Percentiles rank a stretch among this genome's conserved stretches.
These are phyloP conservation scores for Danio jaintianensis DNA, from an alignment of 2,797 vertebrate species.

Conservation along the genomic window DNA sequence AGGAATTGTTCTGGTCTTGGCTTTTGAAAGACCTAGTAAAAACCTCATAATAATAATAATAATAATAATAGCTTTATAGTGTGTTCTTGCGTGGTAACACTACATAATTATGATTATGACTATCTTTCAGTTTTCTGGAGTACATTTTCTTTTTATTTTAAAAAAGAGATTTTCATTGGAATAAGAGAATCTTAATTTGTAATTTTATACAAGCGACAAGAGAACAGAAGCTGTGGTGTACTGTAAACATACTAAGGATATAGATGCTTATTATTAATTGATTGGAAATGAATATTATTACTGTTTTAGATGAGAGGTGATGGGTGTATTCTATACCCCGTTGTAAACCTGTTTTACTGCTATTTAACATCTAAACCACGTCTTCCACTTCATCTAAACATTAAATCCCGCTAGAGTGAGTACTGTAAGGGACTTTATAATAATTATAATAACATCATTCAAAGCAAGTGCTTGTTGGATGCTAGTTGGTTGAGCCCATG, in stretches of 20 bases:
- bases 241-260: neutral
- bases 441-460: neutral
- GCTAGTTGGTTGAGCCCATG: neutral
- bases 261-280: neutral
- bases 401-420: neutral
- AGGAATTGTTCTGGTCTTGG: neutral
- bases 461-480: neutral
- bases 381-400: neutral
- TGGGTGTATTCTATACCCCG: neutral
- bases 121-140: too few species aligned
- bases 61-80: too few species aligned
- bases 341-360: neutral
- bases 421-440: neutral
- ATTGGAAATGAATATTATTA: neutral
- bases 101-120: too few species aligned
- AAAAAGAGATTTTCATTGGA: too few species aligned
- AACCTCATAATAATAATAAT: too few species aligned
- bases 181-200: neutral
- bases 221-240: neutral
- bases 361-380: neutral
- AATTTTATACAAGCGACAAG: neutral
- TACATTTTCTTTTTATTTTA: neutral
- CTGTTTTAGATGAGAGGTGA: neutral
- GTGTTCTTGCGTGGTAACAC: too few species aligned
- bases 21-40: neutral